Evolutionary conservation across 2,113 vertebrate genomes (phyloP), one percentile per base, ranked within the genome.

Genomic region (Psammodynastes pulverulentus): DNA sequence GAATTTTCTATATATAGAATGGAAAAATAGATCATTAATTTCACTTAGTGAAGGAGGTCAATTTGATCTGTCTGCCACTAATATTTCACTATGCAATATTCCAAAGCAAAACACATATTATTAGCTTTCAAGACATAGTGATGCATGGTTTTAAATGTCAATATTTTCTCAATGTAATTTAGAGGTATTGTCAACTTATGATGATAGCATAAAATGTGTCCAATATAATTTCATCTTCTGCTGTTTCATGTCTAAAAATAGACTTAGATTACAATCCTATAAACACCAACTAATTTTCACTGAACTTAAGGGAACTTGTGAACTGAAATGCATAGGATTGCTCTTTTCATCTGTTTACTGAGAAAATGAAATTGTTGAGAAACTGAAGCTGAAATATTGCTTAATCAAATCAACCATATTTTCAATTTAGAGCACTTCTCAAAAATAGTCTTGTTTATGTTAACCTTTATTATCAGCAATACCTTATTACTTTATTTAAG

Each of bases 21-120:
- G 92, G 91, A 95, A 96, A 97, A 97, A 93, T 93, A 96, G 92
- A 29, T 58, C 89, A 91, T 94, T 96, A 95, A 96, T 97, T 96
- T 97, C 21, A 89, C 85, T 94, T 96, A 94, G 90, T 67, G 94
- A 96, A 94, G 93, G 87, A 34, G 2, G 62, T 96, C 86, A 93
- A 93, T 94, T 84, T 89, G 48, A 94, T 92, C 91, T 94, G 91
- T 79, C 93, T 93, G 86, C 51, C 95, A 93, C 93, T 95, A 96
- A 96, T 95, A 96, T 92, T 1, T 26, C 1, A 84, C 94, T 91
- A 86, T 91, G 94, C 94, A 93, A 84, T 53, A 92, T 87, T 95
- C 94, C 53, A 51, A 17, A 93, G 87, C 0, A 0, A 96, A 94
- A 93, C 91, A 94, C 9, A 62, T 1, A 0, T 95, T 96, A 51